Base-by-base conservation (phyloP, 2,113 vertebrate genomes). In the Numenius arquata region DNA sequence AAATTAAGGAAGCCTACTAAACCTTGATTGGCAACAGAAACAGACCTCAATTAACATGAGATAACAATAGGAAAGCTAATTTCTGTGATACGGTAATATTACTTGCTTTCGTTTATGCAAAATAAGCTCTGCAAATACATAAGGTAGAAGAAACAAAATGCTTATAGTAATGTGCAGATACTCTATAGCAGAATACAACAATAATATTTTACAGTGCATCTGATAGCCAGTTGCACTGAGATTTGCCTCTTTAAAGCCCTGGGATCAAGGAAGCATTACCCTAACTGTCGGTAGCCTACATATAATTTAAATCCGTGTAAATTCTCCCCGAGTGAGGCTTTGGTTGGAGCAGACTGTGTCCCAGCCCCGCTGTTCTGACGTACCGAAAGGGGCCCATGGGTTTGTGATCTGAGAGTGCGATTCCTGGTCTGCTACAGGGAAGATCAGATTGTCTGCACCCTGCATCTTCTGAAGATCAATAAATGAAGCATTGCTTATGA, bases 11-110 rank as follows among this genome's bases (percentile, higher is more conserved):
- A 90, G 47, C 16, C 26, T 74, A 38, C 29, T 88, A 90, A 86
- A 80, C 43, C 73, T 73, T 79, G 50, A 78, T 91, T 95, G 95
- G 72, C 82, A 86, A 95, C 88, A 96, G 73, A 92, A 97, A 50
- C 50, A 76, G 80, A 74, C 47, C n/a, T 89, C 87, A 70, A 17
- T 94, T 88, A 90, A 70, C 40, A 38, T 29, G 59, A 80, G 74
- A 73, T 74, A 67, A 88, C 95, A 89, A 1, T 11, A 89, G 83
- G 77, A 94, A 88, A 95, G 78, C 34, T 88, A 62, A 92, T 91
- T 93, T 77, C 47, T 93, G n/a, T 71, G 85, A 53, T 79, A 58
- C 12, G 17, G 36, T 71, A 93, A 48, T 61, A 82, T 85, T 45
- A 90, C 91, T 95, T 7, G 2, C 52, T 70, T 65, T 12, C 4